Evolutionary conservation across 1,140 invertebrate genomes (phyloP).

Genomic region (Drosophila bocki): DNA sequence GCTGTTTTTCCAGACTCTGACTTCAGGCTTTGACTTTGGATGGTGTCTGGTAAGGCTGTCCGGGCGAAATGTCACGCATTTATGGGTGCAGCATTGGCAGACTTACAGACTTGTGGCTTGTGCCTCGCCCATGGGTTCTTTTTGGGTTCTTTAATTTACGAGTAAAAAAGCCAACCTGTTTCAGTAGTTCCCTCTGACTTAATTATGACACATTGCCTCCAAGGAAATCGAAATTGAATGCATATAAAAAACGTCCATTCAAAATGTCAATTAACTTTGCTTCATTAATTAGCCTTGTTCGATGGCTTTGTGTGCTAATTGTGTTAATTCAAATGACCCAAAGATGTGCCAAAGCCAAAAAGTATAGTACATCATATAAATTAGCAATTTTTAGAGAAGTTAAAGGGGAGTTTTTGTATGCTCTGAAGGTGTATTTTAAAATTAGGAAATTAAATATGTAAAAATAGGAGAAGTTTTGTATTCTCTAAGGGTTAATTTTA

Average conservation of each 20-base stretch:
- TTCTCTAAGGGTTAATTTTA: no score
- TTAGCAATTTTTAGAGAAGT: neutral
- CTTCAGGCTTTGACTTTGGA: slow-evolving; percentile 1
- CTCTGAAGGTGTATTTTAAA: slow-evolving; percentile 3
- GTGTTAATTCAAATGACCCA: slow-evolving; percentile 57
- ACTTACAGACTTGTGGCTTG: slow-evolving; percentile 51
- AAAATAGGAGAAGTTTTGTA: neutral
- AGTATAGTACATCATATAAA: slow-evolving; percentile 22
- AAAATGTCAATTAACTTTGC: slow-evolving; percentile 41
- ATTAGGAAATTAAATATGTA: neutral
- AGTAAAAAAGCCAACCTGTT: slow-evolving; percentile 31
- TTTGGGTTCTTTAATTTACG: slow-evolving; percentile 1
- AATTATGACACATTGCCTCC: slow-evolving; percentile 48
- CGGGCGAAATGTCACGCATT: slow-evolving; percentile 76
- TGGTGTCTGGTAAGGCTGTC: slow-evolving; percentile 51
- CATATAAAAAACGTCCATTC: slow-evolving; percentile 4
- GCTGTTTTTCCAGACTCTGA: slow-evolving; percentile 24
- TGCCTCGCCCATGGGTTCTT: slow-evolving; percentile 52
- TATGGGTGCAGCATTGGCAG: slow-evolving; percentile 59
- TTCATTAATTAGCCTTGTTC: slow-evolving; percentile 48
- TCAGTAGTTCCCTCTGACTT: slow-evolving; percentile 33
- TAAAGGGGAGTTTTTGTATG: neutral
- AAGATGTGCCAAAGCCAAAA: slow-evolving; percentile 20
- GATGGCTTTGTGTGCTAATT: slow-evolving; percentile 25
- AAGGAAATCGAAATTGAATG: slow-evolving; percentile 26